These are phyloP conservation scores for Eurypyga helias DNA, from an alignment of 2,113 vertebrate species.

Conservation along the genomic window DNA sequence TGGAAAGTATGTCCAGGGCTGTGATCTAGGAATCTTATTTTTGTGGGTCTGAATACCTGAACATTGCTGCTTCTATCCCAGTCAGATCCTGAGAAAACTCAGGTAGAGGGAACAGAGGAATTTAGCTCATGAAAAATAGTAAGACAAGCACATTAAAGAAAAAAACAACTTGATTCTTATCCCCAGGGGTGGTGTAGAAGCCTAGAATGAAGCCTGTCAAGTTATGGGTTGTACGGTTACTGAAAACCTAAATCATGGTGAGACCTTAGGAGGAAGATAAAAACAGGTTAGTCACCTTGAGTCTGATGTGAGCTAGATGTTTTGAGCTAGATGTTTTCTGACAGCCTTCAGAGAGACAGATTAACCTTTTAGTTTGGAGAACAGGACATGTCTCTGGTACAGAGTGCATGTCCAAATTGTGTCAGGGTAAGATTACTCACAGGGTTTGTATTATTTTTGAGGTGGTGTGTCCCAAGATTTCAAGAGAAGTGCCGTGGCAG, in stretches of 20 bases:
- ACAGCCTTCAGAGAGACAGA: background rate
- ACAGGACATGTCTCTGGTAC: background rate
- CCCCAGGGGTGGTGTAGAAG: background rate
- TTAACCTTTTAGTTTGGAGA: background rate
- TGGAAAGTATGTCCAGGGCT: background rate
- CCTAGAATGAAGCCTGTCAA: background rate
- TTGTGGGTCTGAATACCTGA: background rate
- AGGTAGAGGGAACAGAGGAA: background rate
- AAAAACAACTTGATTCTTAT: background rate
- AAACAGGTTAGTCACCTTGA: background rate
- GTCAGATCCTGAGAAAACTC: background rate
- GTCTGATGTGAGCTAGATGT: background rate
- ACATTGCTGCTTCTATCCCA: background rate
- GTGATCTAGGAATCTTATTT: background rate
- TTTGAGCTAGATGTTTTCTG: background rate
- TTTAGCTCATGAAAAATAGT: background rate
- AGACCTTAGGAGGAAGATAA: background rate
- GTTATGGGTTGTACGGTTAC: background rate
- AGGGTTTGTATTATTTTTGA: background rate
- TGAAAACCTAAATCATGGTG: background rate
- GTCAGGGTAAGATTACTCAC: background rate
- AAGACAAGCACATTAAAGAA: background rate
- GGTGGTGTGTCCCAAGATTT: background rate
- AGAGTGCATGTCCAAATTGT: background rate
- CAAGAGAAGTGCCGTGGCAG: background rate